Conservation (phyloP, 2,113 vertebrate species). For the Cyprinodon variegatus region DNA sequence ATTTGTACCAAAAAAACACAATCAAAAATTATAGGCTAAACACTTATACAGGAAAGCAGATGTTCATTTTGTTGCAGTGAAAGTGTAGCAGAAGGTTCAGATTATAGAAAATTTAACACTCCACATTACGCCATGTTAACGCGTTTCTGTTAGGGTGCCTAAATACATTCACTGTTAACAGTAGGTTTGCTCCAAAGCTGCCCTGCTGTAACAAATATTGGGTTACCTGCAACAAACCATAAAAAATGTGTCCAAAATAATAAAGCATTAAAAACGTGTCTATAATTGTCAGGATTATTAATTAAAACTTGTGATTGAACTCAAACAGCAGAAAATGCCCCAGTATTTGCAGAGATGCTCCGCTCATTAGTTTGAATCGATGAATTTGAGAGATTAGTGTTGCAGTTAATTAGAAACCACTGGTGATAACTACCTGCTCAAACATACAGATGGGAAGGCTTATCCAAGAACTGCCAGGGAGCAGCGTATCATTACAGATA, state of each 20-base stretch:
- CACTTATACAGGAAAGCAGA: conserved; percentile 29
- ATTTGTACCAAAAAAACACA: no score
- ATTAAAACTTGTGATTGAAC: conserved; percentile 28
- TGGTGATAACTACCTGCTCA: conserved; percentile 65
- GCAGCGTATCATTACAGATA: conserved; percentile 25
- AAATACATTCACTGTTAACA: conserved; percentile 40
- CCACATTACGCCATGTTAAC: conserved; percentile 39
- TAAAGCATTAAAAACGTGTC: conserved; percentile 9
- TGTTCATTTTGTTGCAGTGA: conserved; percentile 45
- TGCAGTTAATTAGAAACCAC: conserved; percentile 72
- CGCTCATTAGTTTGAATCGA: conserved; percentile 53
- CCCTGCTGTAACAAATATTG: conserved; percentile 4
- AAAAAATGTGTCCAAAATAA: neutral
- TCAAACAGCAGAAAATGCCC: conserved; percentile 40
- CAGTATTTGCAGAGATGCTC: conserved; percentile 64
- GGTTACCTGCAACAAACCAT: conserved; percentile 5
- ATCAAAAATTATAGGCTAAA: no score
- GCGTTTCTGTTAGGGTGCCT: conserved; percentile 39
- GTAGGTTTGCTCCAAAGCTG: conserved; percentile 26
- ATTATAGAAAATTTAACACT: conserved; percentile 71
- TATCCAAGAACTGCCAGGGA: conserved; percentile 23
- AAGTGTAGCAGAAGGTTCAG: conserved; percentile 53
- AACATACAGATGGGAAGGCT: conserved; percentile 56
- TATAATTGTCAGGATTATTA: conserved; percentile 17
- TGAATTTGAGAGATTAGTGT: conserved; percentile 61